Base-by-base conservation (phyloP, 2,888 invertebrate genomes). In the Drosophila basisetae region DNA sequence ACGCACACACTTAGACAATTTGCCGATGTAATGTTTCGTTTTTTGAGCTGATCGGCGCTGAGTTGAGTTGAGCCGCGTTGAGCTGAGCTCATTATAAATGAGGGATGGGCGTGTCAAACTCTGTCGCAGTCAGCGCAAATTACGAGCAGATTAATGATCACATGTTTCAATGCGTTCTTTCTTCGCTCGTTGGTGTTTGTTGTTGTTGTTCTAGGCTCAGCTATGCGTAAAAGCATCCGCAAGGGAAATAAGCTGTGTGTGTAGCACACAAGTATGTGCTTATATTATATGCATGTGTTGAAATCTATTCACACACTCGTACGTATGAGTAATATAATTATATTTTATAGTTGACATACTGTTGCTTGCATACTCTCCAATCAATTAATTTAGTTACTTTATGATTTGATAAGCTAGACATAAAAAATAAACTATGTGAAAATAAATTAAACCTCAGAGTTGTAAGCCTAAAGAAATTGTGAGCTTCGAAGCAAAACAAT, bases 121-220 rank as follows among this genome's bases (percentile, higher is more conserved):
- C 83, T 84, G 75, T 76, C 81, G 75, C 84, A 80, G 83, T 60
- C 50, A 68, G 78, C 81, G 80, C 81, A 81, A 81, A 81, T 83
- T 83, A 83, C 80, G 77, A 81, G 63, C 83, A 81, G 80, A 81
- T 81, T 83, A 82, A 80, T 84, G 76, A 83, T 83, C 80, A 80
- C 85, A 85, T 84, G 75, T 84, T 84, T 84, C 79, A 78, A 82
- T 82, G 80, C 67, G 80, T 69, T 80, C 69, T 65, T 83, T 80
- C 77, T 81, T 73, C 68, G 39, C 62, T 54, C 50, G 7, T 30
- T n/a, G 55, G 18, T 55, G 54, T 67, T 39, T 39, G 39, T 52
- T 33, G 33, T 63, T 78, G 63, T 64, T 74, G 30, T 16, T 30
- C 30, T 61, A 70, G 70, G 78, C 78, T 85, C 78, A 85, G 81